Percentiles rank a stretch among this genome's conserved stretches.
phyloP scores from a whole-genome alignment of 2,888 invertebrate genomes.

The Galeopsomyia nigrocyanea region DNA sequence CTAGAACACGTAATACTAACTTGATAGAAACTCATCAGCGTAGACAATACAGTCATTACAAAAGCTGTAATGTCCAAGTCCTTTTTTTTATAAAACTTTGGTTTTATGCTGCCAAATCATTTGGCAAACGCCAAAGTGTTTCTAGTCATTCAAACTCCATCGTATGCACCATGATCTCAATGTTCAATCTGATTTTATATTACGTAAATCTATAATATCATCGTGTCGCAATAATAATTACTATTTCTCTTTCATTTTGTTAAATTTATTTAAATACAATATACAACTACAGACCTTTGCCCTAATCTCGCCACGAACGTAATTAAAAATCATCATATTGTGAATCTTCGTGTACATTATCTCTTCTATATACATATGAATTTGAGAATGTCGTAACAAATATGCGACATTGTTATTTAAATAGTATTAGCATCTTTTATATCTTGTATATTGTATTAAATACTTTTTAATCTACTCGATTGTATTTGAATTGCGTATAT shows the following conservation, averaged over 20 bases:
- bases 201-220: conserved; percentile 46
- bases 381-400: conserved; percentile 34
- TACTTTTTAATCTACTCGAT: conserved; percentile 34
- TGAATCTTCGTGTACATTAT: background rate
- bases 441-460: conserved; percentile 21
- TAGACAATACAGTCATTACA: conserved; percentile 19
- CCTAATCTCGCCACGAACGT: background rate
- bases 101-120: conserved; percentile 40
- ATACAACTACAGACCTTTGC: conserved; percentile 53
- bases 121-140: conserved; percentile 37
- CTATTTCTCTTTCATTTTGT: conserved; percentile 38
- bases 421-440: background rate
- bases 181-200: conserved; percentile 36
- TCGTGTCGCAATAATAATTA: conserved; percentile 52
- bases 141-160: conserved; percentile 36
- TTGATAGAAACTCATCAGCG: conserved; percentile 41
- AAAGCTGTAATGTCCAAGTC: conserved; percentile 10
- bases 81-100: conserved; percentile 40
- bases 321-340: too few relatives aligned
- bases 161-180: conserved; percentile 38
- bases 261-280: conserved; percentile 59
- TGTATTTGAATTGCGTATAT: conserved; percentile 29
- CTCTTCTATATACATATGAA: conserved; percentile 39
- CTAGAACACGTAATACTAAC: conserved; percentile 45
- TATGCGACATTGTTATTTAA: background rate